These are phyloP conservation scores for Heliocidaris erythrogramma DNA, from an alignment of 35 echinoderm and acorn worm genomes.

Conservation along the genomic window DNA sequence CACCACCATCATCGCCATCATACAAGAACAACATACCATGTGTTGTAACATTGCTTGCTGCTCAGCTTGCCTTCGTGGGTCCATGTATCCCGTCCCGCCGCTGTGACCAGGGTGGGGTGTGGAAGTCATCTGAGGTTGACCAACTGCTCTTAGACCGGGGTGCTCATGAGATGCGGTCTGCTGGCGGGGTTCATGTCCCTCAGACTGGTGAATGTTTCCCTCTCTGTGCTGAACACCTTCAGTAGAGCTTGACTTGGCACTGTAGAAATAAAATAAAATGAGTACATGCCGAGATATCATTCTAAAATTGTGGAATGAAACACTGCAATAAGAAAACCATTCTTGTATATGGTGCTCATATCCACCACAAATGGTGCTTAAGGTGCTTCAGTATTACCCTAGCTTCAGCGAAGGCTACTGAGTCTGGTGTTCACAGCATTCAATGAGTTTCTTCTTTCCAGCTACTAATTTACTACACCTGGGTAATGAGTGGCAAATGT, in stretches of 20 bases:
- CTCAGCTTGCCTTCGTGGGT: background rate
- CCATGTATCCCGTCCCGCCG: background rate
- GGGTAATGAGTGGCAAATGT: background rate
- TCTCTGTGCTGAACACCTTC: background rate
- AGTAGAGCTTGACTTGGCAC: background rate
- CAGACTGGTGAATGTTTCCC: background rate
- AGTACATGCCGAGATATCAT: background rate
- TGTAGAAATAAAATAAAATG: background rate
- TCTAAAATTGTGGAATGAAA: background rate
- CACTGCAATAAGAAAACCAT: background rate
- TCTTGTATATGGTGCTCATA: no score
- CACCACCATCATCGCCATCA: background rate
- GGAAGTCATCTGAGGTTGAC: constrained; percentile 7
- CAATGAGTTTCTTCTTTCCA: background rate
- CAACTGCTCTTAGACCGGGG: background rate
- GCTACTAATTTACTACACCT: background rate
- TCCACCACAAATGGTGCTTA: background rate
- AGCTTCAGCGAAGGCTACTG: background rate
- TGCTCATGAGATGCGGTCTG: background rate
- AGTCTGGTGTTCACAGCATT: background rate
- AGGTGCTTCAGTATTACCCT: background rate
- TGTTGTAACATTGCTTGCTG: background rate
- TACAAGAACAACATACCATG: background rate
- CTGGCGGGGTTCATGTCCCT: background rate
- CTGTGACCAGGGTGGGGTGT: constrained; percentile 32